Evolutionary conservation across 1,140 invertebrate genomes (phyloP), one percentile per base, ranked within the genome.

Genomic region (Brachionus angularis): DNA sequence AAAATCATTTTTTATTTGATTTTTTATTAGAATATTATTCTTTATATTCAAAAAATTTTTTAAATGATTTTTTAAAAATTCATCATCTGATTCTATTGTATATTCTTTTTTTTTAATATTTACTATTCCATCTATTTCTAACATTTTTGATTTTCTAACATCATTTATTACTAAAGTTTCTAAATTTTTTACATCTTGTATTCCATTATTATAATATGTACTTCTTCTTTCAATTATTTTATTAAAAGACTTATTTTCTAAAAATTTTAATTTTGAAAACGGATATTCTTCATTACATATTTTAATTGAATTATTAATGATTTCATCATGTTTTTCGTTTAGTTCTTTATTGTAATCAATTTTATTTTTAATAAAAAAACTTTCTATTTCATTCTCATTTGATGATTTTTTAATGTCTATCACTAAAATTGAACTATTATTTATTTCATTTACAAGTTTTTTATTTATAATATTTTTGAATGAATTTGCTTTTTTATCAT

Each of bases 331-430:
- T 18, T 67, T 21, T 5, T 67, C 39, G 8, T 46, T n/a, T n/a
- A n/a, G n/a, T n/a, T n/a, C n/a, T n/a, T n/a, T n/a, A n/a, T n/a
- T n/a, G n/a, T n/a, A n/a, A n/a, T n/a, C 0, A 12, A 47, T 52
- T n/a, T 27, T 12, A 34, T 67, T 67, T 12, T 34, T 67, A 2
- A 18, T 31, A 67, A 34, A 67, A 47, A 34, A 36, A 18, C 42
- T 67, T 5, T 67, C 18, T 5, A 46, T 36, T 29, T 67, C 27
- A 27, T 10, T 18, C 31, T 67, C 44, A 29, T 36, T 67, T 61
- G n/a, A n/a, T n/a, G n/a, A n/a, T n/a, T n/a, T n/a, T n/a, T n/a
- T 18, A n/a, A 58, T 58, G n/a, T 58, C 53, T 8, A 58, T 58
- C 1, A 42, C 18, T 39, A 58, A 25, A 39, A 58, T 58, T 23